Conservation (phyloP, 2,113 vertebrate genomes). For the Trichomycterus rosablanca region DNA sequence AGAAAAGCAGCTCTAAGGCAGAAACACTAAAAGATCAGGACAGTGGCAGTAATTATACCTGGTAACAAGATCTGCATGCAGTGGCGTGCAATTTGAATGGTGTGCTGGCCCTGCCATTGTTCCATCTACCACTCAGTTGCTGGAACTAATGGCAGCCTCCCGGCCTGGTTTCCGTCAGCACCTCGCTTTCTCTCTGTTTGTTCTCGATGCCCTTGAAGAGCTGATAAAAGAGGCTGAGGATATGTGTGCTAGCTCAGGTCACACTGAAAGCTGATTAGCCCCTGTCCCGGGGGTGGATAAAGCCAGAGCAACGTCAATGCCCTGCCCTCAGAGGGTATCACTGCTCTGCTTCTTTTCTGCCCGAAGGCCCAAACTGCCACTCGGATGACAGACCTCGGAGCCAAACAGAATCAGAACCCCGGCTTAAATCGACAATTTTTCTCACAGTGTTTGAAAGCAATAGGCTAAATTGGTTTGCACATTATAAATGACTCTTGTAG, state of each 20-base stretch:
- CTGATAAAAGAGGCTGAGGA: conserved; percentile 48
- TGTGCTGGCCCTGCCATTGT: conserved; percentile 11
- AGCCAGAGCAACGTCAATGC: conserved; percentile 35
- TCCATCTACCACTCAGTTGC: conserved; percentile 27
- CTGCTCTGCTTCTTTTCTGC: conserved; percentile 26
- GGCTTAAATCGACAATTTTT: background rate
- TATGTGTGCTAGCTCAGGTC: conserved; percentile 48
- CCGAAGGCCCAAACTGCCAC: conserved; percentile 26
- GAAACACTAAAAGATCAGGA: background rate
- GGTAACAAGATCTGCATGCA: conserved; percentile 28
- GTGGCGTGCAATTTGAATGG: conserved; percentile 17
- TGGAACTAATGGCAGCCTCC: conserved; percentile 35
- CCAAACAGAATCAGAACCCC: background rate
- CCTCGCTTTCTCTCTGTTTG: conserved; percentile 24
- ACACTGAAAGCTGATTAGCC: conserved; percentile 57
- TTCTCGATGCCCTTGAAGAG: conserved; percentile 40
- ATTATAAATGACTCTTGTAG: conserved; percentile 17
- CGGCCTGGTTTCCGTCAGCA: conserved; percentile 36
- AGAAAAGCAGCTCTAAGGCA: conserved; percentile 14
- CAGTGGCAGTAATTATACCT: conserved; percentile 22
- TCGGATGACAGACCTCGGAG: conserved; percentile 28
- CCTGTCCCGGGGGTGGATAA: conserved; percentile 42
- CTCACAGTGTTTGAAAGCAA: conserved; percentile 1
- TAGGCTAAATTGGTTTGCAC: conserved; percentile 14
- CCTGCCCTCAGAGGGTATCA: conserved; percentile 40